Conservation (phyloP, 2,797 vertebrate genomes). For the Syndactyla subalaris region DNA sequence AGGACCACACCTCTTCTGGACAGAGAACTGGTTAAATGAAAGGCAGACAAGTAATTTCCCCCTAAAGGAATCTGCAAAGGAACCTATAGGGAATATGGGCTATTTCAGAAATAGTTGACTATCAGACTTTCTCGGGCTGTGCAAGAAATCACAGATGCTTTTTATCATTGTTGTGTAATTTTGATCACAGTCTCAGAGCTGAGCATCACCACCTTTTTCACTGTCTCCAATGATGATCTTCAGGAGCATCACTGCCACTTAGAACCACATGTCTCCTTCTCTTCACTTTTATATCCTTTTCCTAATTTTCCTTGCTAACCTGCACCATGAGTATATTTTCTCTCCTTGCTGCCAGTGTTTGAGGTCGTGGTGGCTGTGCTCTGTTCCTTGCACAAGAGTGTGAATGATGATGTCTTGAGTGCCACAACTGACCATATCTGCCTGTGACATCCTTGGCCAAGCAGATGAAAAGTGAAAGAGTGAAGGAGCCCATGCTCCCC, state of each 20-base stretch:
- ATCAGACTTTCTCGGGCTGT: background rate
- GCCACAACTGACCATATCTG: rapidly evolving
- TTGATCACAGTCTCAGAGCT: background rate
- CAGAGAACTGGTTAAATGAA: background rate
- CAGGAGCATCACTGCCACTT: rapidly evolving
- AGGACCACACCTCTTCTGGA: background rate
- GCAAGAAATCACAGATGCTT: background rate
- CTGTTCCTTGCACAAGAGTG: background rate
- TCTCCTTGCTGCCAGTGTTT: background rate
- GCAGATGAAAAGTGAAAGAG: background rate
- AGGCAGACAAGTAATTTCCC: background rate
- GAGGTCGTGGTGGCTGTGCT: background rate
- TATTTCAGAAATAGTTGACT: background rate
- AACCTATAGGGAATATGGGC: background rate
- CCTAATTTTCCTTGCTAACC: background rate
- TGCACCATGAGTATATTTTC: background rate
- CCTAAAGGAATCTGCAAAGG: background rate
- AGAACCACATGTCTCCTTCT: background rate
- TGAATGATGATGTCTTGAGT: background rate
- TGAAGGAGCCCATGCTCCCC: background rate
- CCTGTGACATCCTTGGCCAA: background rate
- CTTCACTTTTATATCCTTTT: background rate
- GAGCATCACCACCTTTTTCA: background rate
- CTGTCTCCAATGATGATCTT: background rate
- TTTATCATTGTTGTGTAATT: background rate